Evolutionary conservation across 2,888 invertebrate genomes (phyloP), one percentile per base, ranked within the genome.

Genomic region (Apodemia mormo): DNA sequence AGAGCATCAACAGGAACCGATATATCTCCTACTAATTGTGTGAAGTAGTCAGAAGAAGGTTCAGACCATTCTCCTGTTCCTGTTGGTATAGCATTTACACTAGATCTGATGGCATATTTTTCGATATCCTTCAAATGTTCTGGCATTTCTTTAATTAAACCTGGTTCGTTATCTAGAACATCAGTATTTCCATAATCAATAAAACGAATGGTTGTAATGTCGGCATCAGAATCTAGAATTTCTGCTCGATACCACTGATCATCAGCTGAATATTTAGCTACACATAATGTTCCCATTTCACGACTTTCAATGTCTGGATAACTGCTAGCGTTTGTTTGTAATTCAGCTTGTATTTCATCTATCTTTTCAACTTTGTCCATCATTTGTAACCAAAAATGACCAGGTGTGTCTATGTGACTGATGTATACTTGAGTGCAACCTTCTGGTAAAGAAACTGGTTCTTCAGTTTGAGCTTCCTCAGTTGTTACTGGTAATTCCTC

Each of bases 191-290:
- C 97, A 78, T 95, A 97, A 82, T 97, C 97, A 14, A 96, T 94
- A 78, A 97, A 97, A 49, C 96, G 94, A 1, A 97, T 95, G 0
- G 96, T 96, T 10, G 95, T 96, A 56, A 96, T 95, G 74, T 97
- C 96, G 7, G 94, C 93, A 74, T 96, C 96, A 0, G 96, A 94
- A 82, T 97, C 97, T 58, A 98, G 94, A 9, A 99, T 96, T 81
- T 96, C 96, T 0, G 98, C 99, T 71, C 99, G 94, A 85, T 99
- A 99, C 99, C 99, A 99, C 74, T 95, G 94, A 58, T 96, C 96
- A 82, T 99, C 98, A 1, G 95, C 96, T 0, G 96, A 95, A 84
- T 97, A 98, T 80, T 96, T 95, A 0, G 98, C 98, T 66, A 96
- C 93, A 77, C 97, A 97, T 0, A 95, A 80, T 0, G 95, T 94